Evolutionary conservation across 23 tunicate genomes (phyloP), one percentile per base, ranked within the genome.

Genomic region (Corella eumyota): DNA sequence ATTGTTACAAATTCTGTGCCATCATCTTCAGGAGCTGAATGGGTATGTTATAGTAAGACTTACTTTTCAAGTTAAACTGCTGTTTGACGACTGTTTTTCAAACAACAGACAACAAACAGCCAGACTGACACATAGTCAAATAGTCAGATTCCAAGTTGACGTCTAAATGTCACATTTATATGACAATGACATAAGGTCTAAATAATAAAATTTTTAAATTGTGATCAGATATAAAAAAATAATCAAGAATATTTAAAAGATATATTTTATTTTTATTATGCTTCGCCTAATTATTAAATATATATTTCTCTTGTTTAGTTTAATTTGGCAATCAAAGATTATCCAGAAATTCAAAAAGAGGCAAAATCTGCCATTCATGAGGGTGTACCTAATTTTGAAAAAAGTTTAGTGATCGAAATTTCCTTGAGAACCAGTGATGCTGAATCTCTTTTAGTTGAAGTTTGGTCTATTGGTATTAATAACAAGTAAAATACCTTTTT

Each of bases 371-470:
- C 94, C 15, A 28, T 84, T 26, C 1, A 25, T 0, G 51, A 84
- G 33, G 82, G 94, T 15, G 30, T 31, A 34, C 94, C 94, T 1
- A 56, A 28, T 45, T 2, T 49, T 20, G 70, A 68, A 28, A 6
- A 58, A 2, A 56, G 77, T 25, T 75, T 64, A 27, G 77, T 84
- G 34, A 56, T 84, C 45, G 94, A 84, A 69, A 75, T 84, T 9
- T 84, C 82, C 35, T 27, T 84, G 40, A 25, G 78, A 64, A 84
- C 94, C 25, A 84, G 81, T 32, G 82, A 84, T 75, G 81, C 94
- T 35, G 82, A 74, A 24, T 56, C 81, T 21, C 68, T 84, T 15
- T 69, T 69, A 11, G 52, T 84, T 26, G 94, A 84, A 62, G 83
- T 84, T 9, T 84, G 94, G 94, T 84, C 94, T 6, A 48, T 84